phyloP scores from a whole-genome alignment of 2,113 vertebrate genomes.

The Urocolius indicus region DNA sequence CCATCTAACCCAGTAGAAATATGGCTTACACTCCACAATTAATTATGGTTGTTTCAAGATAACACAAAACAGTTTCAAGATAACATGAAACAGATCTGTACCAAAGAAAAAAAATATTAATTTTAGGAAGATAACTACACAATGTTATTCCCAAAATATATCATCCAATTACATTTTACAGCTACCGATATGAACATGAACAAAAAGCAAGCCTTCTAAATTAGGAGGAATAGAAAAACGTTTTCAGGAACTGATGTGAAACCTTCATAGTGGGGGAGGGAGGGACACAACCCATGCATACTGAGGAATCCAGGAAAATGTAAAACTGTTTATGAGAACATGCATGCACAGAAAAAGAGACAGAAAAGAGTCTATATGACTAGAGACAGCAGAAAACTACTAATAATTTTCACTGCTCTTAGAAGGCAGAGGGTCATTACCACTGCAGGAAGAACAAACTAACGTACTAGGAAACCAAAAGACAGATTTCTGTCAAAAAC shows the following conservation, averaged over 20 bases:
- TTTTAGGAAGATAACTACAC: background rate
- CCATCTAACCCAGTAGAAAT: background rate
- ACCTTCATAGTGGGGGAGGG: background rate
- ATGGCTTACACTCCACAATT: background rate
- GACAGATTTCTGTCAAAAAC: background rate
- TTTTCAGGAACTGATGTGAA: background rate
- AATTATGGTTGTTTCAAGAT: background rate
- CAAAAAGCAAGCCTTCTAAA: background rate
- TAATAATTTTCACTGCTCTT: background rate
- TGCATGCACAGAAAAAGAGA: fast-evolving
- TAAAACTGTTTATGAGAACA: background rate
- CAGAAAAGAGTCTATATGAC: background rate
- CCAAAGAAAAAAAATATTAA: fast-evolving
- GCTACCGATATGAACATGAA: background rate
- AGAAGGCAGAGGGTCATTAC: background rate
- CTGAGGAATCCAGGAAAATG: background rate
- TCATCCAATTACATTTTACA: background rate
- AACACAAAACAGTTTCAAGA: background rate
- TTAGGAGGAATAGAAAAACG: background rate
- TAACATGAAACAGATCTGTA: background rate
- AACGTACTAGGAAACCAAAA: background rate
- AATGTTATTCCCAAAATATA: background rate
- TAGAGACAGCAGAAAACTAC: background rate
- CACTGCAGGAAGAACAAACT: background rate
- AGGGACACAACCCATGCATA: no score